Conservation (phyloP, 2,797 vertebrate species). For the Cynodonichthys magdalenae region DNA sequence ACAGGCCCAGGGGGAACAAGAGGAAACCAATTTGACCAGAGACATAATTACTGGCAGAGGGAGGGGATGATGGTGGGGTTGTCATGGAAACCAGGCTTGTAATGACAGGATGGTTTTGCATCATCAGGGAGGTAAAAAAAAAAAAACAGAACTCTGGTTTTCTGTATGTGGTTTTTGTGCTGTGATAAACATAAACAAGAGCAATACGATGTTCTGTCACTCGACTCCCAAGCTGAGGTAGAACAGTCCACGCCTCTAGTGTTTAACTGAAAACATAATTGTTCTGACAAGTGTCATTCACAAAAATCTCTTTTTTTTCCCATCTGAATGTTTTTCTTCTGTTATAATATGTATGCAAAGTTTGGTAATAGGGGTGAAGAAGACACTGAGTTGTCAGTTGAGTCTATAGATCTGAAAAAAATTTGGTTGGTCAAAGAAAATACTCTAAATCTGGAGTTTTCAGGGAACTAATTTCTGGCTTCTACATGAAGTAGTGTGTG, state of each 20-base stretch:
- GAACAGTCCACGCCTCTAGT: background rate
- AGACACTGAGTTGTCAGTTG: no score
- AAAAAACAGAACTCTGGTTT: background rate
- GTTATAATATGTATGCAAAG: no score
- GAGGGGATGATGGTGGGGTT: constrained; percentile 56
- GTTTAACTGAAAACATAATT: background rate
- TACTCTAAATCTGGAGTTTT: background rate
- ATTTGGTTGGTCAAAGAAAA: background rate
- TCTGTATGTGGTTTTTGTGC: no score
- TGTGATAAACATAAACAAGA: constrained; percentile 8
- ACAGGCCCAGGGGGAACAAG: constrained; percentile 46
- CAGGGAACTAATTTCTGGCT: background rate
- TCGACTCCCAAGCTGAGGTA: background rate
- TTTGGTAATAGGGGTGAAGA: no score
- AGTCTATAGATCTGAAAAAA: no score
- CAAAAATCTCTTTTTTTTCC: no score
- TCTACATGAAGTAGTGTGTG: background rate
- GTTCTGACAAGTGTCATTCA: no score
- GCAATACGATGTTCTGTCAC: constrained; percentile 17
- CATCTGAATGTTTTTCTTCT: no score
- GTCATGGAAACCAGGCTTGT: constrained; percentile 56
- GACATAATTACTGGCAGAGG: constrained; percentile 65
- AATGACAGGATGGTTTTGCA: constrained; percentile 59
- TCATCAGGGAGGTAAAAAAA: constrained; percentile 45
- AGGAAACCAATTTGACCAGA: constrained; percentile 71